phyloP scores from a whole-genome alignment of 2,113 vertebrate genomes.

The Calidris pugnax region DNA sequence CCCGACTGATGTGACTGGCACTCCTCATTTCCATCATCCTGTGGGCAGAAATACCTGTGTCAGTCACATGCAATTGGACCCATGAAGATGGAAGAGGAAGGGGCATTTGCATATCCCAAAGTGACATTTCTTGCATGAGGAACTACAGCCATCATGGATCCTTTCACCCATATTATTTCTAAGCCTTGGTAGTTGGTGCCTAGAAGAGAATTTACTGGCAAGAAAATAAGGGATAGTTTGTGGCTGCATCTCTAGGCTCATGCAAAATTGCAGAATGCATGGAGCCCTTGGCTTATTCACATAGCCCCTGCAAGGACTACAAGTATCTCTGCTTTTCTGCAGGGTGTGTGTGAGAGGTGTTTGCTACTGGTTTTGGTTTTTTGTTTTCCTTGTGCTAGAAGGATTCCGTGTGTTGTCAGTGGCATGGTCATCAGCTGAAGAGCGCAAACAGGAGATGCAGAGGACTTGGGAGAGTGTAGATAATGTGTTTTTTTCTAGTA shows the following conservation, averaged over 20 bases:
- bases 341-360: not conserved
- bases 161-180: not conserved
- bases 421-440: not conserved
- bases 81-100: not conserved
- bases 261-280: not conserved
- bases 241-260: not conserved
- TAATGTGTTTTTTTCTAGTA: not conserved
- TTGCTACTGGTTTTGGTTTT: not conserved
- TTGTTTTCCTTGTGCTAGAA: not conserved
- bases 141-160: not conserved
- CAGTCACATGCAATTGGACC: not conserved
- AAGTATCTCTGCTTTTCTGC: not conserved
- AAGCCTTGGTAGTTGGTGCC: not conserved
- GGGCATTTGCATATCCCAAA: not conserved
- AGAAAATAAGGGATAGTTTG: not conserved
- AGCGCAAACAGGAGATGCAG: not conserved
- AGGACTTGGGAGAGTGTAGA: not conserved
- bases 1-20: not conserved
- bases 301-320: not conserved
- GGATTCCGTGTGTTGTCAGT: not conserved
- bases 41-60: not conserved
- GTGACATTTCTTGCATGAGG: not conserved
- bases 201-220: not conserved
- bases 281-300: not conserved
- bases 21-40: not conserved